These are phyloP conservation scores for Ahaetulla prasina DNA, from an alignment of 2,113 vertebrate species.

Conservation along the genomic window DNA sequence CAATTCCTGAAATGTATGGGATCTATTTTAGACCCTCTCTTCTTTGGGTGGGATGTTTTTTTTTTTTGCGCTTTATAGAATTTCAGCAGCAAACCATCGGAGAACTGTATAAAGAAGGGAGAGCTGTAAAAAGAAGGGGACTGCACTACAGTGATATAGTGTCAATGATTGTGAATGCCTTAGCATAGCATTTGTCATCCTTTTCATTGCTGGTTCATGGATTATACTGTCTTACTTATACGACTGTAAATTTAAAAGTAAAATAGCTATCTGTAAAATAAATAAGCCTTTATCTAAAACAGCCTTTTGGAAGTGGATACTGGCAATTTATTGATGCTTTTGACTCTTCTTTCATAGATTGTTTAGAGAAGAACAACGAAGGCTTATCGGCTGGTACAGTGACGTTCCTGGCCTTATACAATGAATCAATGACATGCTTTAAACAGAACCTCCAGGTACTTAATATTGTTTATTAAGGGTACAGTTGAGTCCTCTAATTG, in stretches of 20 bases:
- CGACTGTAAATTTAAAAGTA: background rate
- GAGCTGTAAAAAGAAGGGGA: background rate
- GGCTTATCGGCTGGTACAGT: constrained; percentile 77
- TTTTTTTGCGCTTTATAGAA: background rate
- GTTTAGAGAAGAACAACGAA: constrained; percentile 67
- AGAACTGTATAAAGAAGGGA: background rate
- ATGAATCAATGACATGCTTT: constrained; percentile 85
- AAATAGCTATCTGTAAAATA: background rate
- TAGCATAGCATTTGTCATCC: background rate
- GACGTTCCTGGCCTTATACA: constrained; percentile 77
- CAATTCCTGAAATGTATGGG: background rate
- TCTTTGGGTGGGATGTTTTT: background rate
- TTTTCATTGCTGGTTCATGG: background rate
- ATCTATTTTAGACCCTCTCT: background rate
- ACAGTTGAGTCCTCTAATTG: constrained; percentile 41
- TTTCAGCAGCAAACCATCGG: background rate
- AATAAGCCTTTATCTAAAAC: constrained; percentile 7
- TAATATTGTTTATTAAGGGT: constrained; percentile 46
- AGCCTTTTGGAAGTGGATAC: constrained; percentile 27
- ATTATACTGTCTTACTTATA: background rate
- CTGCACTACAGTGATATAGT: background rate
- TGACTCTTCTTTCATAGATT: constrained; percentile 70
- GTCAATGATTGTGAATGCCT: background rate
- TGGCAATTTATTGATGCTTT: constrained; percentile 35
- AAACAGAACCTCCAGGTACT: constrained; percentile 82